These are phyloP conservation scores for Xiphorhynchus elegans DNA, from an alignment of 2,113 vertebrate genomes.

Conservation along the genomic window DNA sequence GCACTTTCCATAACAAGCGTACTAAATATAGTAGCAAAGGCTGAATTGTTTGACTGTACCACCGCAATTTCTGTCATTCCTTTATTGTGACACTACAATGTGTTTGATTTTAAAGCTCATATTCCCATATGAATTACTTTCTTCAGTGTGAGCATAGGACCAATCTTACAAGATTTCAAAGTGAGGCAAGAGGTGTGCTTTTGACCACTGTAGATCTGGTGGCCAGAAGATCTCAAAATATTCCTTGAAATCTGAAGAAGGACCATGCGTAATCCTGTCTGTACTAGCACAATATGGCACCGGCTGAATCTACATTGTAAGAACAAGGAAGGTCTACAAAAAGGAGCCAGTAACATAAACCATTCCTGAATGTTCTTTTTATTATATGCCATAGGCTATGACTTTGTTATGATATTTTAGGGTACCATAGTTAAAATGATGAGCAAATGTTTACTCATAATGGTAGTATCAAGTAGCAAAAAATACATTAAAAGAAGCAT, in stretches of 20 bases:
- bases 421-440: background rate
- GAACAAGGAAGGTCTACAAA: background rate
- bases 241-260: background rate
- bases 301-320: background rate
- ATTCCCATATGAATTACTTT: background rate
- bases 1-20: background rate
- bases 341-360: background rate
- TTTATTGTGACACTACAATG: background rate
- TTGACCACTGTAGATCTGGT: background rate
- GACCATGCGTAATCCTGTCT: background rate
- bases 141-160: background rate
- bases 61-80: background rate
- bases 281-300: background rate
- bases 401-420: background rate
- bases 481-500: background rate
- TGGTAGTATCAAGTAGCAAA: background rate
- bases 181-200: background rate
- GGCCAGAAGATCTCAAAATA: background rate
- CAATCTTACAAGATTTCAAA: background rate
- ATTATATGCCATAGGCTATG: background rate
- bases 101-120: background rate
- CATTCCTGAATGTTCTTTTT: background rate
- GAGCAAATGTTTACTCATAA: background rate
- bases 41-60: background rate
- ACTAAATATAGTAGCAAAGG: background rate